Base-by-base conservation (phyloP, 2,113 vertebrate species). In the Phoenicopterus ruber region DNA sequence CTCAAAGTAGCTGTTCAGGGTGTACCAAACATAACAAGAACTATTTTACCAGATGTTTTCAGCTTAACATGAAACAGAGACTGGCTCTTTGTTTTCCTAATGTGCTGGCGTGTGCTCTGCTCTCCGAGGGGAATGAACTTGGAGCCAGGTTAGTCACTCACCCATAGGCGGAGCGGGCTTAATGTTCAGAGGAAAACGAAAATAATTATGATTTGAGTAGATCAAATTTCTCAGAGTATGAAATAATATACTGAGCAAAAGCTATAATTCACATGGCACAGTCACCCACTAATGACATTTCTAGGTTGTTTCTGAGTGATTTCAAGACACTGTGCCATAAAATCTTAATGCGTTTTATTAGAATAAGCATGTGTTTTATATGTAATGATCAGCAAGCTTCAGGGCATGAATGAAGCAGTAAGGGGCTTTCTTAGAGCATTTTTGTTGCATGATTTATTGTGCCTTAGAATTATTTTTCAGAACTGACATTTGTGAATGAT, bases 141-240 rank as follows among this genome's bases (percentile, higher is more conserved):
- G 28, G 92, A 94, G 66, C 78, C 63, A 73, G 90, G 52, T 65
- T 63, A 86, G 71, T 92, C 86, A 80, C 44, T 96, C 78, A 92
- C 44, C 42, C 86, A 3, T 78, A 84, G 89, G 81, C 20, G 16
- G 73, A 96, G 76, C n/a, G 24, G 70, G 50, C 80, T 90, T 77
- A 94, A 94, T 88, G 61, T 79, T 97, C 80, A 84, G 73, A 88
- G 96, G 76, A 84, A 95, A 98, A 97, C 0, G 14, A 89, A 97
- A 95, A 91, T 95, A 76, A 93, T 96, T 94, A 86, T 66, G 66
- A 71, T 77, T 83, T 55, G 62, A 93, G 95, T 94, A 95, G 63
- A 93, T 96, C 86, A 90, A 82, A 97, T 97, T 97, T 96, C 81
- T 86, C 93, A 82, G 82, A 71, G 71, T 94, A 66, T 87, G 90